Evolutionary conservation across 2,888 invertebrate genomes (phyloP).

Genomic region (Enchytraeus crypticus): DNA sequence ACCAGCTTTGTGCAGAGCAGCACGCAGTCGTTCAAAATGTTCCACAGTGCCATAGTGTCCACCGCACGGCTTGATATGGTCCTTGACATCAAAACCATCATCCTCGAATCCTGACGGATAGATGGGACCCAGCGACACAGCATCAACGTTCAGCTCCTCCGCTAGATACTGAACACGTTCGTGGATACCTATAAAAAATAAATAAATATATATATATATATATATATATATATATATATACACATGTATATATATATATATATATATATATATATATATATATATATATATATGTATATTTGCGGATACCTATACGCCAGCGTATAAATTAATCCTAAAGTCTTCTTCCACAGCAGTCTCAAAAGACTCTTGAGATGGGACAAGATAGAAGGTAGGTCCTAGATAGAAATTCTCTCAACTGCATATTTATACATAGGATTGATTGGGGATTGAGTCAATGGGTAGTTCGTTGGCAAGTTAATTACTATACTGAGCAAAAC

Average conservation of each 20-base stretch:
- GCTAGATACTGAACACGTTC: conserved; percentile 14
- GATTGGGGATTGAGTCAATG: too few species aligned
- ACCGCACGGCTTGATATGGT: conserved; percentile 68
- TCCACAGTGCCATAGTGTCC: conserved; percentile 63
- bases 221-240: conserved; percentile 5
- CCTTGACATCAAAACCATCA: conserved; percentile 69
- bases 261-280: background rate
- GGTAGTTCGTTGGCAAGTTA: too few species aligned
- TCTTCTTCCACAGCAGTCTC: too few species aligned
- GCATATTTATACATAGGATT: too few species aligned
- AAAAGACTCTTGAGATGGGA: too few species aligned
- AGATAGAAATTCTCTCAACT: too few species aligned
- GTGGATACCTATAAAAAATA: conserved; percentile 10
- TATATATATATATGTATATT: background rate
- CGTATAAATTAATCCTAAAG: too few species aligned
- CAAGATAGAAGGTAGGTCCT: too few species aligned
- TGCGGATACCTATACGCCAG: too few species aligned
- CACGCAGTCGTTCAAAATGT: conserved; percentile 55
- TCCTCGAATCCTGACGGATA: conserved; percentile 55
- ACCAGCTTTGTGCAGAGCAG: conserved; percentile 38
- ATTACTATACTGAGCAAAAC: too few species aligned
- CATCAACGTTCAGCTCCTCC: conserved; percentile 56
- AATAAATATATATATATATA: background rate
- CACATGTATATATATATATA: background rate
- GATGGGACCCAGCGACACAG: conserved; percentile 74